Conservation (phyloP, 2,888 invertebrate genomes). For the Anorthoa munda region DNA sequence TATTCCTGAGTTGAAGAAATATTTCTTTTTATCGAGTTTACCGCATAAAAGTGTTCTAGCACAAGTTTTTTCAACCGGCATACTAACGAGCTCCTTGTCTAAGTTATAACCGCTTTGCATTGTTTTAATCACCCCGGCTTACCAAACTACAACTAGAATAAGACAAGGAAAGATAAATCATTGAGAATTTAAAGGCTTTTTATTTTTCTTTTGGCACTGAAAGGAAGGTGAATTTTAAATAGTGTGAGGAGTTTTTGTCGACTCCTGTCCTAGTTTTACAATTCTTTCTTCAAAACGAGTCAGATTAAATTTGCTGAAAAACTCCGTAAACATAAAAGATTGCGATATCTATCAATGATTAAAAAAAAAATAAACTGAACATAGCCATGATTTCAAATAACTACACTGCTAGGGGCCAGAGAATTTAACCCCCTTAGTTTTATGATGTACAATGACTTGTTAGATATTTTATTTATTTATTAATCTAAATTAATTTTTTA, state of each 20-base stretch:
- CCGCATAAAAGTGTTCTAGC: conserved; percentile 41
- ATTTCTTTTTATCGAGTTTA: conserved; percentile 55
- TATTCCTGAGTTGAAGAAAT: conserved; percentile 42
- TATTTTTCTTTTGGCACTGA: conserved; percentile 13
- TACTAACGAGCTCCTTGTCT: conserved; percentile 62
- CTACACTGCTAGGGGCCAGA: not conserved
- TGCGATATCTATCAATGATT: no score
- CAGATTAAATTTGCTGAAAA: no score
- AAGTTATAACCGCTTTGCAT: conserved; percentile 64
- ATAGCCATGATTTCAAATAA: not conserved
- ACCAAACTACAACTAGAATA: conserved; percentile 45
- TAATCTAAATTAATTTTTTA: no score
- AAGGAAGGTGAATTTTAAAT: conserved; percentile 33
- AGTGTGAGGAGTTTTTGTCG: not conserved
- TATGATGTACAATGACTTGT: no score
- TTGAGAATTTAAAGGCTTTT: conserved; percentile 22
- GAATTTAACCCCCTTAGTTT: no score
- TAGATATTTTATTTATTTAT: no score
- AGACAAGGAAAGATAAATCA: conserved; percentile 57
- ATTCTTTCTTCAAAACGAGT: not conserved
- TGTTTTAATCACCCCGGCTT: conserved; percentile 63
- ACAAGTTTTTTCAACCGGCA: conserved; percentile 55
- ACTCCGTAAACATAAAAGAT: no score
- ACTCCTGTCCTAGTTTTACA: not conserved
- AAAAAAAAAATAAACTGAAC: no score